phyloP scores from a whole-genome alignment of 2,888 invertebrate species.

The Baronia brevicornis region DNA sequence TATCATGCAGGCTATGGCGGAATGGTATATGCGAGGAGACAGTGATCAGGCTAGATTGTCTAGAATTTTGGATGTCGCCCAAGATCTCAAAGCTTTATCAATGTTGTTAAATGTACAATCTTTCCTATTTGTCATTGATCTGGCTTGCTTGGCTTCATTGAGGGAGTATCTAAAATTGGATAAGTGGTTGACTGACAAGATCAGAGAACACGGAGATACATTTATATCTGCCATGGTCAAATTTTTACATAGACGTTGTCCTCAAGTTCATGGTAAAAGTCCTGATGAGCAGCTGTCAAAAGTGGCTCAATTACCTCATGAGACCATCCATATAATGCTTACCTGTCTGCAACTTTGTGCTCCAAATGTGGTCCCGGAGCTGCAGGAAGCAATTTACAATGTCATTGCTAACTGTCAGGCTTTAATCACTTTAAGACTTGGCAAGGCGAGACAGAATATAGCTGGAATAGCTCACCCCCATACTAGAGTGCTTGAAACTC shows the following conservation, averaged over 20 bases:
- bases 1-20: conserved; percentile 97
- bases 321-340: conserved; percentile 92
- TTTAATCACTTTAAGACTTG: conserved; percentile 81
- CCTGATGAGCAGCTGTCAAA: conserved; percentile 89
- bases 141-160: conserved; percentile 97
- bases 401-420: conserved; percentile 89
- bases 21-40: conserved; percentile 95
- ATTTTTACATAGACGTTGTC: conserved; percentile 91
- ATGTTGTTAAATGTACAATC: conserved; percentile 92
- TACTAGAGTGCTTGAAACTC: conserved; percentile 79
- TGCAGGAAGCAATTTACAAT: conserved; percentile 89
- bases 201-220: conserved; percentile 94
- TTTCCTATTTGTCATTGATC: conserved; percentile 96
- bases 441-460: conserved; percentile 83
- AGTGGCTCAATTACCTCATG: conserved; percentile 90
- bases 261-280: conserved; percentile 85
- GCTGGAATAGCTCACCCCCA: conserved; percentile 84
- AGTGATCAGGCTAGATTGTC: conserved; percentile 95
- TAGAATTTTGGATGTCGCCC: conserved; percentile 96
- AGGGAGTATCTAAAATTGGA: conserved; percentile 98
- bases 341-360: conserved; percentile 87
- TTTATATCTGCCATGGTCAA: conserved; percentile 91
- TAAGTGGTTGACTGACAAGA: conserved; percentile 98
- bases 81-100: conserved; percentile 94
- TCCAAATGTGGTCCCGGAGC: conserved; percentile 85